Percentiles rank a stretch among this genome's conserved stretches.
Conservation (phyloP, 2,797 vertebrate species). For the Poliocrania exsul region DNA sequence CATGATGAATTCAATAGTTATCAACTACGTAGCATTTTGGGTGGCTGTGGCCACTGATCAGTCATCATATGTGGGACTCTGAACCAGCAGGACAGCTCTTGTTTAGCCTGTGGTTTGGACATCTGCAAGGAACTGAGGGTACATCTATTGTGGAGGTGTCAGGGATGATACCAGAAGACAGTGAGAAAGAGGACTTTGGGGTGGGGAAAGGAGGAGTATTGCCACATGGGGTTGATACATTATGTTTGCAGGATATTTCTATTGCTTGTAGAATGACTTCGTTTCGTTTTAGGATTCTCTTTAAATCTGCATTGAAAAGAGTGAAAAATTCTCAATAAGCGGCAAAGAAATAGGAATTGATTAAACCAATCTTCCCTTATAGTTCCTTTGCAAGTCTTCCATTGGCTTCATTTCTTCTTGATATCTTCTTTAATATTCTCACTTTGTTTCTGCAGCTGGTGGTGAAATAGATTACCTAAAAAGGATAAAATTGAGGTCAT, state of each 20-base stretch:
- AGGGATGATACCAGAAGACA: neutral
- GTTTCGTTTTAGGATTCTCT: neutral
- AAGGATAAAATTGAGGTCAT: neutral
- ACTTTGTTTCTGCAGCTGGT: neutral
- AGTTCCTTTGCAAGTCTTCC: neutral
- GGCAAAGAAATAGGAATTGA: neutral
- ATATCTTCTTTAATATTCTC: neutral
- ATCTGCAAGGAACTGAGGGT: neutral
- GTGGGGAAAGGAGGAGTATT: neutral
- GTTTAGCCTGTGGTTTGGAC: neutral
- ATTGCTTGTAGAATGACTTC: neutral
- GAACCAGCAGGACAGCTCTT: neutral
- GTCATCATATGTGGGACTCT: neutral
- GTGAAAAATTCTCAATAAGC: neutral
- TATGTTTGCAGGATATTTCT: neutral
- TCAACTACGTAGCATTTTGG: neutral
- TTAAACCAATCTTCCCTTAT: neutral
- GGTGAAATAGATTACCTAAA: neutral
- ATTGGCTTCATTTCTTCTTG: neutral
- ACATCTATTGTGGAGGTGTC: neutral
- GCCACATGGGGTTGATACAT: neutral
- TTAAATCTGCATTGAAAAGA: neutral
- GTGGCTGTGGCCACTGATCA: rapidly evolving
- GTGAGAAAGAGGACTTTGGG: neutral
- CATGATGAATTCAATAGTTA: neutral